Conservation (phyloP, 2,113 vertebrate species). For the Antigone vipio region DNA sequence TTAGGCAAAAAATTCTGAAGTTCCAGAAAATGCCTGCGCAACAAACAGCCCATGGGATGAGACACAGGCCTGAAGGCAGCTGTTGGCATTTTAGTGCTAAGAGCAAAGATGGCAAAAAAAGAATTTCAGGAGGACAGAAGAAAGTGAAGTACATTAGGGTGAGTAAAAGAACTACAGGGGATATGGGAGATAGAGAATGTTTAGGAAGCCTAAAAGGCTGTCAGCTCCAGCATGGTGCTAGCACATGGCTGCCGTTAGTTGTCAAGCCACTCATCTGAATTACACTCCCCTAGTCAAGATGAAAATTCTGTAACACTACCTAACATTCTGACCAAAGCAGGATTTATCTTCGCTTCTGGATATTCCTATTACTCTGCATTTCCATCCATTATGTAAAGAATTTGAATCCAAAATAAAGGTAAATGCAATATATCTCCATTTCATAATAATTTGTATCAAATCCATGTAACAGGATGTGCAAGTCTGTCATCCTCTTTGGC, state of each 20-base stretch:
- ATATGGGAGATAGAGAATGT: not conserved
- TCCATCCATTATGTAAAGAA: not conserved
- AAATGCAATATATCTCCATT: not conserved
- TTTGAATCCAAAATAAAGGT: not conserved
- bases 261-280: not conserved
- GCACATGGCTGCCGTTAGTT: not conserved
- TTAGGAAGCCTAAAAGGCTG: not conserved
- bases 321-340: not conserved
- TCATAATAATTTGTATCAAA: not conserved
- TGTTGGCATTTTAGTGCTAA: not conserved
- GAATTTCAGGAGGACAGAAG: not conserved
- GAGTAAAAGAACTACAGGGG: not conserved
- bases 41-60: fast-evolving
- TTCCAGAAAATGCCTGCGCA: not conserved
- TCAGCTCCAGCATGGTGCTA: not conserved
- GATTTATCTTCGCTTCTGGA: not conserved
- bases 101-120: not conserved
- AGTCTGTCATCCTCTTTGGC: not conserved
- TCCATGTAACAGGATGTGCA: not conserved
- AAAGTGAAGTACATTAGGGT: not conserved
- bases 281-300: not conserved
- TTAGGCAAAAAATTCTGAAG: not conserved
- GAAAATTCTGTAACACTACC: not conserved
- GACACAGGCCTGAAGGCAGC: not conserved
- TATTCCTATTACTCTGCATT: not conserved